These are phyloP conservation scores for Trematocara stigmaticum DNA, from an alignment of 2,113 vertebrate species.

Conservation along the genomic window DNA sequence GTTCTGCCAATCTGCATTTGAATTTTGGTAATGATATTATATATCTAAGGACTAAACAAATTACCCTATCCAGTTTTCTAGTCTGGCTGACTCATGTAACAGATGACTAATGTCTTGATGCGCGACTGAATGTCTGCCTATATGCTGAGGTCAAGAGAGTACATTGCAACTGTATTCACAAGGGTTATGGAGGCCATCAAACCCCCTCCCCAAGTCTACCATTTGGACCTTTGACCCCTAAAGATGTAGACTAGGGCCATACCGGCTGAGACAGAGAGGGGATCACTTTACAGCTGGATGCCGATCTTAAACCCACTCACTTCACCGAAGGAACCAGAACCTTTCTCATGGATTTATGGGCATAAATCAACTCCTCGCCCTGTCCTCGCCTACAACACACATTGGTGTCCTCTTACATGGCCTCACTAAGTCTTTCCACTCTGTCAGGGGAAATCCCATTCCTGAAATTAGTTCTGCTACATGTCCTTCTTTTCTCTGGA, in stretches of 20 bases:
- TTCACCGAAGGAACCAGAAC: constrained; percentile 57
- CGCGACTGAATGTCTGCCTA: constrained; percentile 10
- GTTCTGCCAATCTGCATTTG: constrained; percentile 19
- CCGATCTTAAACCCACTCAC: constrained; percentile 61
- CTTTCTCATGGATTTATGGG: constrained; percentile 64
- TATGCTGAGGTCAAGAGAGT: constrained; percentile 17
- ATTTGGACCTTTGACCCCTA: constrained; percentile 44
- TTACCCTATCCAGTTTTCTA: background rate
- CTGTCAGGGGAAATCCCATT: constrained; percentile 59
- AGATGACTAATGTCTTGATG: constrained; percentile 16
- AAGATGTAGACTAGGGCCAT: constrained; percentile 47
- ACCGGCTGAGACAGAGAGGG: constrained; percentile 42
- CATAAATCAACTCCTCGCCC: constrained; percentile 66
- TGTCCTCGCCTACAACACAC: constrained; percentile 53
- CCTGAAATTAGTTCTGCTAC: constrained; percentile 62
- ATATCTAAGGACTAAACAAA: background rate
- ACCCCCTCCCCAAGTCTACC: constrained; percentile 28
- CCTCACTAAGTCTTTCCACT: constrained; percentile 26
- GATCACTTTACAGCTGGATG: constrained; percentile 71
- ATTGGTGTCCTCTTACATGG: constrained; percentile 60
- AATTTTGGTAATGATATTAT: constrained; percentile 16
- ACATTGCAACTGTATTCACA: constrained; percentile 54
- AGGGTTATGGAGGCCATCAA: constrained; percentile 19
- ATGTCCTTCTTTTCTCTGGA: constrained; percentile 25
- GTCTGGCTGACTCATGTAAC: background rate